Evolutionary conservation across 2,113 vertebrate genomes (phyloP), one percentile per base, ranked within the genome.

Genomic region (Arenaria interpres): DNA sequence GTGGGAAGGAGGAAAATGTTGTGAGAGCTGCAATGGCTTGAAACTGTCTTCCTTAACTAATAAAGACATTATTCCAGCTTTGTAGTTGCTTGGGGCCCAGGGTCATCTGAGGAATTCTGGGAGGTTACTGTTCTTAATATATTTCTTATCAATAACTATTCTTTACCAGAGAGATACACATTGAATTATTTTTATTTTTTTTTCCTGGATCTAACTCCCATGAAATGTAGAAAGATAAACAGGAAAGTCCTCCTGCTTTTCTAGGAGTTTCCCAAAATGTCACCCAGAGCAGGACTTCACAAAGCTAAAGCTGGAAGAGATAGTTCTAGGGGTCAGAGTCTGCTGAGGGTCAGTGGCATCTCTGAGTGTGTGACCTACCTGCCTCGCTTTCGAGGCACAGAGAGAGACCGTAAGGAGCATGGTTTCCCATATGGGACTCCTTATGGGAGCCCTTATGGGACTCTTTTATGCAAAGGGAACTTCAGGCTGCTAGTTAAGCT

Each of bases 281-380:
- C 4, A 37, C 10, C 57, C 5, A n/a, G 45, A 59, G 20, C 22
- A 69, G 37, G 4, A 41, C 15, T 46, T 30, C 28, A 23, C 19
- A 86, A 54, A 62, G 24, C 14, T 60, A n/a, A 64, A 75, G 53
- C 20, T 3, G 1, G 12, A 21, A 64, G 41, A 66, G 1, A 4
- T 5, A 1, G 4, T 50, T 72, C 22, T 51, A 20, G 12, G 25
- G 21, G 8, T 60, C 56, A 53, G 37, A 3, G 13, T 6, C 9
- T n/a, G 62, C 33, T 21, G 57, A 63, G 66, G 37, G 32, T 7
- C n/a, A 59, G 37, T 33, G 22, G 6, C 41, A 56, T 20, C 43
- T 17, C 30, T 2, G 0, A 35, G 7, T 23, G 20, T 9, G 2
- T 53, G 18, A 66, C 25, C 0, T 57, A 22, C n/a, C 35, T 32